Conservation (phyloP, 1,140 invertebrate species). For the Polypedilum pembai region DNA sequence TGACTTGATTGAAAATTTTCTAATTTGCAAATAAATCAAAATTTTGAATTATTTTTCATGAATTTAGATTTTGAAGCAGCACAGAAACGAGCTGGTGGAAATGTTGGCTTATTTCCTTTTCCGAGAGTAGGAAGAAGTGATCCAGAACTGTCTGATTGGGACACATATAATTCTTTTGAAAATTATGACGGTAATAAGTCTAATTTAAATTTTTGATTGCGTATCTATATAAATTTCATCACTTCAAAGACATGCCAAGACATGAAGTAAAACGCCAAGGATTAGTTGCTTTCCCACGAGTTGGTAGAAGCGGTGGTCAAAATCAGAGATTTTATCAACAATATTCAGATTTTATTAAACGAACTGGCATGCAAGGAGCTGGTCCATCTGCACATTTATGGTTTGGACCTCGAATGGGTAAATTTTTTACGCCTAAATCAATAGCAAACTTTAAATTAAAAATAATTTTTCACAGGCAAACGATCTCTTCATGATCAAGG, state of each 20-base stretch:
- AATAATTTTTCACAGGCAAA: neutral
- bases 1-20: too few relatives aligned
- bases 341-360: conserved; percentile 32
- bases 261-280: conserved; percentile 41
- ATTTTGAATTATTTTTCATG: neutral
- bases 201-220: neutral
- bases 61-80: conserved; percentile 30
- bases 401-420: conserved; percentile 51
- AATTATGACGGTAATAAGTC: conserved; percentile 39
- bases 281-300: conserved; percentile 46
- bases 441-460: too few relatives aligned
- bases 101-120: conserved; percentile 47
- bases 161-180: conserved; percentile 36
- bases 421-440: neutral
- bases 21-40: too few relatives aligned
- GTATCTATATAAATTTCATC: too few relatives aligned
- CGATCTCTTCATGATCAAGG: conserved; percentile 1
- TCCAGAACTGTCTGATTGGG: conserved; percentile 37
- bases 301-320: conserved; percentile 37
- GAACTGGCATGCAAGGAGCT: conserved; percentile 40
- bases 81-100: conserved; percentile 37
- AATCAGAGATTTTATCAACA: neutral
- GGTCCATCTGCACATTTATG: conserved; percentile 44
- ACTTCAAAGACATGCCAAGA: neutral
- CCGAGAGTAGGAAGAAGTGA: conserved; percentile 49